Evolutionary conservation across 1,140 invertebrate species (phyloP), one percentile per base, ranked within the genome.

Genomic region (Lasioglossum albipes): DNA sequence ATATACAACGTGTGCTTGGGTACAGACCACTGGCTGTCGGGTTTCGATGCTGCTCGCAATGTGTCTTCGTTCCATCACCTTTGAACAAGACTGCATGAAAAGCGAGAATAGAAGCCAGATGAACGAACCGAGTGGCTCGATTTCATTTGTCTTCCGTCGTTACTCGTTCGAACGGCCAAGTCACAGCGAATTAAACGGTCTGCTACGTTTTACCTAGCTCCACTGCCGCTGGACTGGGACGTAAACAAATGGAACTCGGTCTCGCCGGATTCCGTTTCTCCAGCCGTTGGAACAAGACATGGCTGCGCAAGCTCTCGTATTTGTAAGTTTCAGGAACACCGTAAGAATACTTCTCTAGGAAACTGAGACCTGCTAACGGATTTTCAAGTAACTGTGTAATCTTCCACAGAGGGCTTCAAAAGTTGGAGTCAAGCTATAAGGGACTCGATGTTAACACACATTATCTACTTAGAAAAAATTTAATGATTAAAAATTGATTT

Each of bases 131-230:
- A 16, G 75, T 31, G 22, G 52, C 54, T 42, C 66, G 66, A 62
- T 77, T 77, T 77, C 66, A 77, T 77, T 67, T 67, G 66, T 27
- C 27, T 54, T 42, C 52, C 41, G 12, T 41, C 22, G 20, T 22
- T 66, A 20, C 27, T 13, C 31, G 31, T 66, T 41, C 73, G 27
- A 49, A 18, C 52, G 20, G 3, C 52, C 66, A 7, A 62, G 59
- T 77, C 66, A 22, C 65, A 12, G 41, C 66, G 66, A 77, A 70
- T 77, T 61, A 70, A 77, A 76, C 75, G 66, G 18, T 36, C 41
- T 22, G 66, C 20, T 70, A 49, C 75, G 18, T 7, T 52, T 45
- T 70, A 41, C 54, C 66, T 70, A 70, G 22, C 20, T 22, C 13
- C n/a, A 2, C 22, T 31, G 27, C 52, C n/a, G n/a, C 22, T 16